These are phyloP conservation scores for Baryphthengus martii DNA, from an alignment of 2,113 vertebrate species.

Conservation along the genomic window DNA sequence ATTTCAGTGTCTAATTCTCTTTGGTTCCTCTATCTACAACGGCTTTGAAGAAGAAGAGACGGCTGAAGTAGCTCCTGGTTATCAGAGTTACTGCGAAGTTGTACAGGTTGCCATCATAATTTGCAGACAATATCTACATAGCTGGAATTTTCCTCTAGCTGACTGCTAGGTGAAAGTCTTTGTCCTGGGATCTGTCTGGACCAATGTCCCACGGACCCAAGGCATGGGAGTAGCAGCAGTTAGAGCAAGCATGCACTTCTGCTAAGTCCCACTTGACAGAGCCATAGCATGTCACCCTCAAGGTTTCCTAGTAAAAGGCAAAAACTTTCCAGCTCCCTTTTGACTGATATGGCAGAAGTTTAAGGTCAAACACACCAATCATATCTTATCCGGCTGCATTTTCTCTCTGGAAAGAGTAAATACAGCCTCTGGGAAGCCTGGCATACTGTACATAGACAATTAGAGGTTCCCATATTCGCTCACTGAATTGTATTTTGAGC, in stretches of 20 bases:
- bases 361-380: neutral
- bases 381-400: neutral
- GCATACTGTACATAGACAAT: neutral
- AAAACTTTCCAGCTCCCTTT: slow-evolving; percentile 4
- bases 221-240: neutral
- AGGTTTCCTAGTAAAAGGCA: neutral
- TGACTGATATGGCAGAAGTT: neutral
- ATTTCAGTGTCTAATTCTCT: neutral
- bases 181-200: neutral
- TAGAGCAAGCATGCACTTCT: too few species aligned
- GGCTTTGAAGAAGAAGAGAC: neutral
- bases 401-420: slow-evolving; percentile 15
- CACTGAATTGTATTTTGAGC: slow-evolving; percentile 28
- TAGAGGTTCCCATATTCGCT: slow-evolving; percentile 27
- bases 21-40: neutral
- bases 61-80: neutral
- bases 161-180: neutral
- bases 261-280: neutral
- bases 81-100: neutral
- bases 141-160: neutral
- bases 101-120: neutral
- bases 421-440: neutral
- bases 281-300: neutral
- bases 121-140: neutral
- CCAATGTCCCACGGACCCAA: neutral